phyloP scores from a whole-genome alignment of 2,888 invertebrate species.

The Netelia virgata region DNA sequence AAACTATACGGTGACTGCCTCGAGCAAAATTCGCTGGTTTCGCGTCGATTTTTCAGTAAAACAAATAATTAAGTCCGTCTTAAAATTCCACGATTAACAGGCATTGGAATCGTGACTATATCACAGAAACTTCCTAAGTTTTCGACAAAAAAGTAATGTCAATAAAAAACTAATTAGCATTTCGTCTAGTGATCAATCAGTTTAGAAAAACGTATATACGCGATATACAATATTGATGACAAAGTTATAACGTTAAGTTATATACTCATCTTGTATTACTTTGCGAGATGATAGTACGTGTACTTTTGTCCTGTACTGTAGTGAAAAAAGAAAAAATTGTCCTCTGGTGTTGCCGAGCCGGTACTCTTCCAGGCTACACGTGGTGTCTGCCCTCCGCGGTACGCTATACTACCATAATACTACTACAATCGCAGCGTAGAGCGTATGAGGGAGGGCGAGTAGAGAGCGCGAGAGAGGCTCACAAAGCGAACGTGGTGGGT shows the following conservation, averaged over 20 bases:
- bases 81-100: neutral
- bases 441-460: conserved; percentile 36
- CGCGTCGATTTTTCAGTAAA: no score
- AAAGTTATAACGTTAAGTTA: no score
- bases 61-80: neutral
- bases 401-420: conserved; percentile 17
- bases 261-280: neutral
- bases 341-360: conserved; percentile 65
- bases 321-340: neutral
- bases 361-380: conserved; percentile 69
- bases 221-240: no score
- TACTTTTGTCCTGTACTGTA: conserved; percentile 10
- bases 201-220: neutral
- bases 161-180: no score
- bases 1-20: no score
- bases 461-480: neutral
- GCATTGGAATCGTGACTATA: no score
- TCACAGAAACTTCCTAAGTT: no score
- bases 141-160: no score
- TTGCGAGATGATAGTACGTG: neutral
- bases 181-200: no score
- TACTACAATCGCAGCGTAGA: conserved; percentile 33
- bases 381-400: conserved; percentile 71
- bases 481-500: conserved; percentile 22
- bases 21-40: no score